phyloP scores from a whole-genome alignment of 2,113 vertebrate species.

The Zosterops pallidus region DNA sequence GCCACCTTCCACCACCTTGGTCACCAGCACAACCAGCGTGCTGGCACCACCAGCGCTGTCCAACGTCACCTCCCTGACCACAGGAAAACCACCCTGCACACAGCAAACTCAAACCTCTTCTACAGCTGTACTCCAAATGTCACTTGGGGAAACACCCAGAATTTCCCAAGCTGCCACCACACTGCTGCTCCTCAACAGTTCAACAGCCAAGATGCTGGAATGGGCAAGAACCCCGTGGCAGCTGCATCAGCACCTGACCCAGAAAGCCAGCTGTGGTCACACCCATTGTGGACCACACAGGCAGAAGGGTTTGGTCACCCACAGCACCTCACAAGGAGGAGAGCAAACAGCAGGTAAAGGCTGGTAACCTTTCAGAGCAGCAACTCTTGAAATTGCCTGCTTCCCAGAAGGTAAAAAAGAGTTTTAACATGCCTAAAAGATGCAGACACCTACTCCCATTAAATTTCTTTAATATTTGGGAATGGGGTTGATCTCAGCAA shows the following conservation, averaged over 20 bases:
- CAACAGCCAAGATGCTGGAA: neutral
- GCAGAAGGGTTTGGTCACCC: neutral
- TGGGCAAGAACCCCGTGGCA: fast-evolving
- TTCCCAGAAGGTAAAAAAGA: neutral
- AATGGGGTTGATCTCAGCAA: neutral
- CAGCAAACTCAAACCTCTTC: neutral
- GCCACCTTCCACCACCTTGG: neutral
- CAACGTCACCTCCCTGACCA: neutral
- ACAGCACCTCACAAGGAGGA: neutral
- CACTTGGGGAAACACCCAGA: fast-evolving
- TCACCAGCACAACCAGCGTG: neutral
- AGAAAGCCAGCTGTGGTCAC: neutral
- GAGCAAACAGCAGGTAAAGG: neutral
- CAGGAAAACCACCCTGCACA: neutral
- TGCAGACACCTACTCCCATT: neutral
- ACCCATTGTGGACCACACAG: neutral
- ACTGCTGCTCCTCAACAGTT: neutral
- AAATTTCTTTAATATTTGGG: neutral
- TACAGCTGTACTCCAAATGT: neutral
- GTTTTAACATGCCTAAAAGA: neutral
- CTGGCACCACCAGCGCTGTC: neutral
- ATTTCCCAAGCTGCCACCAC: neutral
- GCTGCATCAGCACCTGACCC: neutral
- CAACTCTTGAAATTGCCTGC: neutral
- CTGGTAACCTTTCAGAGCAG: neutral